Conservation (phyloP, 92 coral and sea anemone genomes). For the Pocillopora grandis region DNA sequence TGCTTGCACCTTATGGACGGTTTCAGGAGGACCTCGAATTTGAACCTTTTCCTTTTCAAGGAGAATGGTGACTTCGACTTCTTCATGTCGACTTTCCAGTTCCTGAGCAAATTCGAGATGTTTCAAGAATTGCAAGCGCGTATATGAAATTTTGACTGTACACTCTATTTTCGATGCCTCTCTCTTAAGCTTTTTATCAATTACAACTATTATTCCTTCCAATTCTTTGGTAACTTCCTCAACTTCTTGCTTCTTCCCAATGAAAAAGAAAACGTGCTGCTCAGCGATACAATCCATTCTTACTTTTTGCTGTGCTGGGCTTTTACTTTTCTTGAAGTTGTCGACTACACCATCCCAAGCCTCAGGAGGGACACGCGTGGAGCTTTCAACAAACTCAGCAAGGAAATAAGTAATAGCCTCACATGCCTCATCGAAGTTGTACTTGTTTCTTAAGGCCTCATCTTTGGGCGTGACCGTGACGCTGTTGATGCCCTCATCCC, state of each 20-base stretch:
- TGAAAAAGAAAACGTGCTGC: conserved; percentile 13
- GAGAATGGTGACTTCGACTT: conserved; percentile 27
- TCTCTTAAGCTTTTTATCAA: conserved; percentile 35
- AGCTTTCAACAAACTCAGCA: not conserved
- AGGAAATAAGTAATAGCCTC: conserved; percentile 9
- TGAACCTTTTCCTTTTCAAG: conserved; percentile 26
- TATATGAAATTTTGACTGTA: not conserved
- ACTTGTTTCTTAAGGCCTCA: conserved; percentile 16
- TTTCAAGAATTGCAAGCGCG: conserved; percentile 27
- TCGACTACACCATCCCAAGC: conserved; percentile 25
- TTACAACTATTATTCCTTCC: conserved; percentile 39
- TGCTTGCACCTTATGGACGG: conserved; percentile 39
- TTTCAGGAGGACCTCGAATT: conserved; percentile 44
- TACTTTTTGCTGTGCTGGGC: not conserved
- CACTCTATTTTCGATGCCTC: conserved; percentile 40
- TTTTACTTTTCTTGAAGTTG: conserved; percentile 10
- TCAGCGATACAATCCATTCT: not conserved
- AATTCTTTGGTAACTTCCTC: conserved; percentile 26
- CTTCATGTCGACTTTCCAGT: conserved; percentile 26
- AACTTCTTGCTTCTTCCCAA: conserved; percentile 47
- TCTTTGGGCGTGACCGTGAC: conserved; percentile 13
- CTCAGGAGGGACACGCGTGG: conserved; percentile 16
- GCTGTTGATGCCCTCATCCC: conserved; percentile 26
- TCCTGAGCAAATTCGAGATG: conserved; percentile 29
- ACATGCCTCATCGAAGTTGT: conserved; percentile 21